A percentile compares a stretch with the other conserved stretches of the same genome.
phyloP scores from a whole-genome alignment of 2,888 invertebrate genomes.

The Nemoura dubitans region DNA sequence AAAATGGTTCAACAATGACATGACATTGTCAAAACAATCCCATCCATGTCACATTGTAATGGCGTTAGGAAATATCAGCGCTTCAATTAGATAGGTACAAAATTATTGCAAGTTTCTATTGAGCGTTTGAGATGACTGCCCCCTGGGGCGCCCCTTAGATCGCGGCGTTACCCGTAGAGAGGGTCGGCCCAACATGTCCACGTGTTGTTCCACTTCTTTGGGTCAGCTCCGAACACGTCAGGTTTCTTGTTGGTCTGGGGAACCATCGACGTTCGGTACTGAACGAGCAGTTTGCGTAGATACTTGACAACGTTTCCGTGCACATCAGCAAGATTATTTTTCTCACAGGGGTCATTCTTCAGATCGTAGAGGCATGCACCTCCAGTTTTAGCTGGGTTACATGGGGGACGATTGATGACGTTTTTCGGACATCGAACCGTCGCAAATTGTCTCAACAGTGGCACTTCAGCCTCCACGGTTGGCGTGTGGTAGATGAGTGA shows the following conservation, averaged over 20 bases:
- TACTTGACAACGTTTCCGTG: slow-evolving; percentile 63
- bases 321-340: slow-evolving; percentile 67
- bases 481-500: slow-evolving; percentile 54
- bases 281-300: slow-evolving; percentile 63
- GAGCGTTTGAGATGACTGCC: too few species aligned
- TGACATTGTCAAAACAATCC: neutral
- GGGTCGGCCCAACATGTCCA: slow-evolving; percentile 72
- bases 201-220: slow-evolving; percentile 73
- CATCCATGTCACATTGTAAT: neutral
- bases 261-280: slow-evolving; percentile 64
- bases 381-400: slow-evolving; percentile 41
- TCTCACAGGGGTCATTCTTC: slow-evolving; percentile 81
- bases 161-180: neutral
- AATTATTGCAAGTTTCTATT: too few species aligned
- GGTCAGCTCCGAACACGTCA: slow-evolving; percentile 70
- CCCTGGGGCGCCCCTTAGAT: too few species aligned
- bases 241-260: slow-evolving; percentile 65
- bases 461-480: slow-evolving; percentile 57
- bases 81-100: neutral
- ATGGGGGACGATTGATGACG: slow-evolving; percentile 38
- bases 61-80: neutral
- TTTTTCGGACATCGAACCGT: slow-evolving; percentile 58
- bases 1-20: neutral
- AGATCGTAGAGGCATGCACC: slow-evolving; percentile 75
- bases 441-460: slow-evolving; percentile 59